Conservation (phyloP, 2,797 vertebrate genomes). For the Falco concolor region DNA sequence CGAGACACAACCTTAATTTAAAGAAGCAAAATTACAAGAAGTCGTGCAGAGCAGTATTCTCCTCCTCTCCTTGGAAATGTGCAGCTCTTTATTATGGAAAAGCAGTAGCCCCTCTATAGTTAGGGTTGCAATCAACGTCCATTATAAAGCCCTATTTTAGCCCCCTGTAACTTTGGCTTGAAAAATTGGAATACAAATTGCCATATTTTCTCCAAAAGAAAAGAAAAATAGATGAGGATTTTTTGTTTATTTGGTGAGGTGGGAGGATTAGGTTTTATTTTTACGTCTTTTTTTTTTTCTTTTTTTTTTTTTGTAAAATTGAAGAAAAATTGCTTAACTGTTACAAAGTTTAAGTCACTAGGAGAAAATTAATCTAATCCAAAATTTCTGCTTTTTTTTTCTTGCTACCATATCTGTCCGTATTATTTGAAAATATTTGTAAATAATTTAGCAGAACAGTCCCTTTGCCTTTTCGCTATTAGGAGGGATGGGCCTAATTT, state of each 20-base stretch:
- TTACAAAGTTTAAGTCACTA: neutral
- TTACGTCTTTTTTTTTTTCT: neutral
- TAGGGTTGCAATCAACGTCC: constrained; percentile 53
- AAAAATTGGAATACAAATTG: constrained; percentile 54
- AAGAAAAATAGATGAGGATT: constrained; percentile 1
- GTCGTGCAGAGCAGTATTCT: constrained; percentile 37
- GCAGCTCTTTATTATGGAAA: constrained; percentile 50
- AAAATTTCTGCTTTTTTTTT: neutral
- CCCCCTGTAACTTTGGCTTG: constrained; percentile 44
- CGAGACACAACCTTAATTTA: constrained; percentile 25
- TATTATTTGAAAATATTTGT: neutral
- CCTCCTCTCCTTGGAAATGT: constrained; percentile 9
- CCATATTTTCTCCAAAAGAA: constrained; percentile 37
- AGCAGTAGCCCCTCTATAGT: constrained; percentile 27
- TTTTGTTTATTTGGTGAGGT: constrained; percentile 28
- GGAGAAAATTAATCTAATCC: neutral
- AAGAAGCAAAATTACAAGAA: constrained; percentile 47
- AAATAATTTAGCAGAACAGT: neutral
- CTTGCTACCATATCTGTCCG: neutral
- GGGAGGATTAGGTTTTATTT: neutral
- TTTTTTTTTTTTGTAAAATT: neutral
- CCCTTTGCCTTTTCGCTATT: neutral
- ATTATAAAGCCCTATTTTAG: constrained; percentile 53
- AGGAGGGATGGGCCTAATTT: neutral
- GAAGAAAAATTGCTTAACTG: neutral